phyloP scores from a whole-genome alignment of 2,797 vertebrate genomes.

The Scleropages formosus region DNA sequence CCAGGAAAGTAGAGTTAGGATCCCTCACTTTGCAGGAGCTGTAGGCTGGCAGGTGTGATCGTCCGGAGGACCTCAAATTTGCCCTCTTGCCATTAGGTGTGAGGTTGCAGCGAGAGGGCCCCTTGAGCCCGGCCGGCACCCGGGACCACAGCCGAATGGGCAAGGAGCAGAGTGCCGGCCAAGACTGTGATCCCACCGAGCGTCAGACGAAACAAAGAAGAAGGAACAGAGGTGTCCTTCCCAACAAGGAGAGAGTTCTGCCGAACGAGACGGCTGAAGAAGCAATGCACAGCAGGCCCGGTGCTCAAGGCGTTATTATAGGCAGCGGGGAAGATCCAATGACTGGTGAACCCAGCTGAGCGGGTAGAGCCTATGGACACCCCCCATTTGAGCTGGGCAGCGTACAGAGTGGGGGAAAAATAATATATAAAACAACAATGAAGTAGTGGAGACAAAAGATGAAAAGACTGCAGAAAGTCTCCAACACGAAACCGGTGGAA shows the following conservation, averaged over 20 bases:
- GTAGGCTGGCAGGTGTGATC: too few species aligned
- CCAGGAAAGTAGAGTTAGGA: neutral
- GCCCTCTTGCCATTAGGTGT: too few species aligned
- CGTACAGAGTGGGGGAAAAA: constrained; percentile 66
- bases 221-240: neutral
- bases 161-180: neutral
- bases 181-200: neutral
- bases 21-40: too few species aligned
- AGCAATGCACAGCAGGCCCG: constrained; percentile 11
- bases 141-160: neutral
- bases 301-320: neutral
- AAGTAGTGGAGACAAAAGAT: constrained; percentile 70
- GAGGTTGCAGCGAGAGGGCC: neutral
- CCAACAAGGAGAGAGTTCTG: neutral
- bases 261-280: neutral
- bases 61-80: too few species aligned
- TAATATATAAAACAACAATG: constrained; percentile 77
- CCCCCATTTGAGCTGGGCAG: constrained; percentile 99
- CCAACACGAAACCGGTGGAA: constrained; percentile 40
- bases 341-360: constrained; percentile 98
- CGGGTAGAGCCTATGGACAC: constrained; percentile 97
- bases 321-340: constrained; percentile 70
- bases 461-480: constrained; percentile 63
- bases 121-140: neutral
- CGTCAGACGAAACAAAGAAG: neutral